phyloP scores from a whole-genome alignment of 2,888 invertebrate genomes.

The Scrobipalpa atriplicella region DNA sequence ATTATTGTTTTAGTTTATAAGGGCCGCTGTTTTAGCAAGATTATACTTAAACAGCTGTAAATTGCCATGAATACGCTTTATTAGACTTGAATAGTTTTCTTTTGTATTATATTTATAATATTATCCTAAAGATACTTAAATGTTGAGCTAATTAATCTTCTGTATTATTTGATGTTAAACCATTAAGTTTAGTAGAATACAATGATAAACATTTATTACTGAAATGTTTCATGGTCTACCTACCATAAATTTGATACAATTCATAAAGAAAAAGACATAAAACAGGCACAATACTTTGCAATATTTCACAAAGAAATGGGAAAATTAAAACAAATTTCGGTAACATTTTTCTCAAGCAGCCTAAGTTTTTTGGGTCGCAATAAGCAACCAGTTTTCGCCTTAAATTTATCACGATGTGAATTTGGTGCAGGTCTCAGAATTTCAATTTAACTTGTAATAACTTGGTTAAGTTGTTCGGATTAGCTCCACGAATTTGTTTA shows the following conservation, averaged over 20 bases:
- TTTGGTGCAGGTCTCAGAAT: constrained; percentile 56
- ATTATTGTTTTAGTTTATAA: too few relatives aligned
- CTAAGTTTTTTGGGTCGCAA: constrained; percentile 37
- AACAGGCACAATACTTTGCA: neutral
- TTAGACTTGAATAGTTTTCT: too few relatives aligned
- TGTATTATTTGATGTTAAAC: too few relatives aligned
- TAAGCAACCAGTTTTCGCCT: constrained; percentile 44
- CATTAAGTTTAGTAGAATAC: neutral
- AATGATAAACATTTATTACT: neutral
- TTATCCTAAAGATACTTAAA: too few relatives aligned
- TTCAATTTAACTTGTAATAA: constrained; percentile 77
- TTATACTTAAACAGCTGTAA: too few relatives aligned
- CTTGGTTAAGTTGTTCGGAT: constrained; percentile 64
- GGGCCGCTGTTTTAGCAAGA: too few relatives aligned
- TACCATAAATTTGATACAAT: neutral
- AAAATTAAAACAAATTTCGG: constrained; percentile 42
- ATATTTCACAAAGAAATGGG: constrained; percentile 19
- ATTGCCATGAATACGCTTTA: too few relatives aligned
- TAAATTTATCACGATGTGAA: constrained; percentile 46
- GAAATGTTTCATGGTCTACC: neutral
- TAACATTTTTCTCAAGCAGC: constrained; percentile 38
- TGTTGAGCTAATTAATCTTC: too few relatives aligned
- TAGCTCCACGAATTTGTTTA: constrained; percentile 49
- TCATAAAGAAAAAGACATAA: constrained; percentile 4
- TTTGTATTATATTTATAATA: too few relatives aligned